phyloP scores from a whole-genome alignment of 2,888 invertebrate species.

The Frankliniella fusca region DNA sequence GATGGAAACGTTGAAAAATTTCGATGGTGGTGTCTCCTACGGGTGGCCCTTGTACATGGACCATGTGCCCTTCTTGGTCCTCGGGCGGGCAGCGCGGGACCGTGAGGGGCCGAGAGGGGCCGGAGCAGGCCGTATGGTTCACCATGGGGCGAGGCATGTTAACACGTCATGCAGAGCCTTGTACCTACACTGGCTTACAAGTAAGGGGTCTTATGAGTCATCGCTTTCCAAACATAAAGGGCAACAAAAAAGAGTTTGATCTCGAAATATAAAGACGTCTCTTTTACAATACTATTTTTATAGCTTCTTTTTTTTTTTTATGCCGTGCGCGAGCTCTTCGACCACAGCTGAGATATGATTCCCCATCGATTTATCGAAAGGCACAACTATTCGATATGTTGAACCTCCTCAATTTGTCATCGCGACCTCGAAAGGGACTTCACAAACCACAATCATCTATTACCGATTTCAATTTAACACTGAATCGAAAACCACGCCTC shows the following conservation, averaged over 20 bases:
- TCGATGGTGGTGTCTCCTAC: background rate
- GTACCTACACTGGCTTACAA: constrained; percentile 24
- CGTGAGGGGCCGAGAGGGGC: background rate
- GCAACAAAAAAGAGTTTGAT: background rate
- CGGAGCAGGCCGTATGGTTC: background rate
- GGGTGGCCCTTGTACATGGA: background rate
- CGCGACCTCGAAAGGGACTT: background rate
- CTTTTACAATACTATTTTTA: background rate
- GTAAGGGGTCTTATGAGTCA: constrained; percentile 18
- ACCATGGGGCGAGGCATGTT: constrained; percentile 7
- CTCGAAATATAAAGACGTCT: constrained; percentile 16
- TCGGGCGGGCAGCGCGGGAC: background rate
- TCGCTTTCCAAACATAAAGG: constrained; percentile 22
- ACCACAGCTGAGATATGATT: background rate
- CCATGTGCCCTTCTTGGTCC: background rate
- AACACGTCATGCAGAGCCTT: constrained; percentile 19
- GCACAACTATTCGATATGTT: background rate
- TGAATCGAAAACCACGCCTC: too few relatives aligned
- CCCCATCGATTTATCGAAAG: background rate
- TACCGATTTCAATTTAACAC: too few relatives aligned
- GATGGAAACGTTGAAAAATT: background rate
- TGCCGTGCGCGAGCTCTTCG: too few relatives aligned
- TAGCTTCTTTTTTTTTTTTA: background rate
- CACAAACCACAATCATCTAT: too few relatives aligned
- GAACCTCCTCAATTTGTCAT: constrained; percentile 6